These are phyloP conservation scores for Phoenoteleia sp. DNA, from an alignment of 2,888 invertebrate species.

Conservation along the genomic window DNA sequence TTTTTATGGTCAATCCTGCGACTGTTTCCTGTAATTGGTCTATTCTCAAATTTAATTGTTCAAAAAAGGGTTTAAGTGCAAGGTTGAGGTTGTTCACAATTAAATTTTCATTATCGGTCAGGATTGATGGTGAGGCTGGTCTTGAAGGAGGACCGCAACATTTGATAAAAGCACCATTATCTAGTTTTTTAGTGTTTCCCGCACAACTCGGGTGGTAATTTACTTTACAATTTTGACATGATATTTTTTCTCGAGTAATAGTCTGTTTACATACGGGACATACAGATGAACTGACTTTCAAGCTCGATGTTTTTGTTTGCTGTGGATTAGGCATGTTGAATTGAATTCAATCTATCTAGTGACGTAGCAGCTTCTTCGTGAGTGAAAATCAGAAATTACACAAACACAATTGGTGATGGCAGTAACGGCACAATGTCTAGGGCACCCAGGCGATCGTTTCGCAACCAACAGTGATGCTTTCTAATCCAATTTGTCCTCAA, in stretches of 20 bases:
- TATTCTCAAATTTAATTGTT: background rate
- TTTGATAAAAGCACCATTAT: background rate
- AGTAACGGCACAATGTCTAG: too few species aligned
- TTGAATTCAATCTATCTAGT: too few species aligned
- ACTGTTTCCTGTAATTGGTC: background rate
- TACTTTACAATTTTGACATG: background rate
- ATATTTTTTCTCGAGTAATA: background rate
- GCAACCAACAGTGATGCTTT: too few species aligned
- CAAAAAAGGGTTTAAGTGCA: background rate
- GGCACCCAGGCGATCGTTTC: too few species aligned
- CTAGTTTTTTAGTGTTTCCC: background rate
- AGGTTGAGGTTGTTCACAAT: background rate
- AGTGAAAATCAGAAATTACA: too few species aligned
- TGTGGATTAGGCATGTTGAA: too few species aligned
- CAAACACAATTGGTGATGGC: too few species aligned
- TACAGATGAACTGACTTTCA: background rate
- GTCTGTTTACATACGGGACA: background rate
- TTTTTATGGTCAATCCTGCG: background rate
- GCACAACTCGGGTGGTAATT: background rate
- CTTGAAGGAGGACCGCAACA: background rate
- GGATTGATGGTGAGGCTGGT: background rate
- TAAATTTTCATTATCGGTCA: too few species aligned
- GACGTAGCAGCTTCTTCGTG: too few species aligned
- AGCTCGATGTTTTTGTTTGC: too few species aligned
- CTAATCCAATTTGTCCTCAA: too few species aligned